Percentiles rank a stretch among this genome's conserved stretches.
phyloP scores from a whole-genome alignment of 2,888 invertebrate genomes.

The Rhorus exstirpatorius region DNA sequence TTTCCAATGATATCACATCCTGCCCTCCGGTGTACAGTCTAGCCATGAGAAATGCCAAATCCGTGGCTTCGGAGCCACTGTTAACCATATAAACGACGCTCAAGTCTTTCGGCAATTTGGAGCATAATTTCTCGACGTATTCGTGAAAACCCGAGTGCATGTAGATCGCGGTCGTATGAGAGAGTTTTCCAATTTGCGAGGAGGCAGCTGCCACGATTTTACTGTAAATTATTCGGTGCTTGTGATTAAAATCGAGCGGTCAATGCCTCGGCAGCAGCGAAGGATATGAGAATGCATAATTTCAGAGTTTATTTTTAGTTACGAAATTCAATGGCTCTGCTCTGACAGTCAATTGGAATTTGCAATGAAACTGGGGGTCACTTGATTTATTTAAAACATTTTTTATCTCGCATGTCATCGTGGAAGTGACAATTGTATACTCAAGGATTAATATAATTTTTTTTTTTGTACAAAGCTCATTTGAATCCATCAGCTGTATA shows the following conservation, averaged over 20 bases:
- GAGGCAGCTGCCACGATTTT: constrained; percentile 93
- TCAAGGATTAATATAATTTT: no score
- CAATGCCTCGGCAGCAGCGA: constrained; percentile 1
- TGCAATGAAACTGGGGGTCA: no score
- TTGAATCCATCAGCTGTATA: no score
- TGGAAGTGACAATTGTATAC: neutral
- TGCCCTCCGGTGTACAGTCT: constrained; percentile 94
- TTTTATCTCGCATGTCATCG: neutral
- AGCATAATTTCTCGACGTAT: constrained; percentile 93
- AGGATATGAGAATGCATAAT: constrained; percentile 23
- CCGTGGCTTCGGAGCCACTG: constrained; percentile 99
- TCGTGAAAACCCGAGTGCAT: constrained; percentile 96
- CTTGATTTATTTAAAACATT: no score
- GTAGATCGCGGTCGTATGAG: constrained; percentile 98
- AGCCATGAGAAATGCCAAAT: constrained; percentile 95
- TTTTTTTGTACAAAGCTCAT: no score
- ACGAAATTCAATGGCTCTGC: neutral
- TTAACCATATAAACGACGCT: constrained; percentile 97
- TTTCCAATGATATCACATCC: constrained; percentile 95
- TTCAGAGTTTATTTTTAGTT: constrained; percentile 8
- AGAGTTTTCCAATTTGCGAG: constrained; percentile 93
- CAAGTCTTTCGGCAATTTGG: constrained; percentile 94
- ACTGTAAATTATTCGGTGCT: constrained; percentile 87
- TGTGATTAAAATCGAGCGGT: neutral
- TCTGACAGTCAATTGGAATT: no score